Conservation (phyloP, 2,888 invertebrate species). For the Entomobrya proxima region DNA sequence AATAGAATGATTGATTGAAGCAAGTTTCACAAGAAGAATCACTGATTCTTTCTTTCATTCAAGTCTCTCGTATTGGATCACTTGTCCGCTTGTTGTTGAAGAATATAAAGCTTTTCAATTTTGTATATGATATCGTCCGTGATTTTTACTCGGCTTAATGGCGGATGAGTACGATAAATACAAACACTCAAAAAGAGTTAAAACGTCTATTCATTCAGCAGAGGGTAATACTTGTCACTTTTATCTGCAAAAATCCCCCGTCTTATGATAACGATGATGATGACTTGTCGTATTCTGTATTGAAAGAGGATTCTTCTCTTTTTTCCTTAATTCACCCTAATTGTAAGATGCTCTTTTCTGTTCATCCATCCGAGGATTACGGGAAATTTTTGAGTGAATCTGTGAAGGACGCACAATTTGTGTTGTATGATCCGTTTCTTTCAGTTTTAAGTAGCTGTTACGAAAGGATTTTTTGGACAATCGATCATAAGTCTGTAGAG, state of each 20-base stretch:
- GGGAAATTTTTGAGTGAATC: not conserved
- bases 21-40: conserved; percentile 48
- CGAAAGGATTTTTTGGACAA: conserved; percentile 4
- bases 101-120: not conserved
- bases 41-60: conserved; percentile 29
- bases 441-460: not conserved
- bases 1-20: conserved; percentile 63
- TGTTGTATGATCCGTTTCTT: not conserved
- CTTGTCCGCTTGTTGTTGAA: conserved; percentile 7
- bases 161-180: not conserved
- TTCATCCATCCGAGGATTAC: not conserved
- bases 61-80: conserved; percentile 11
- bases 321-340: conserved; percentile 28
- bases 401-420: conserved; percentile 17
- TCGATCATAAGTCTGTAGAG: conserved; percentile 11
- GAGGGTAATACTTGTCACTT: conserved; percentile 2
- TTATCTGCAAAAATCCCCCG: conserved; percentile 25
- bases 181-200: conserved; percentile 29
- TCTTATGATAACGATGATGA: conserved; percentile 31
- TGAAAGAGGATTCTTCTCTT: not conserved
- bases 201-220: conserved; percentile 35
- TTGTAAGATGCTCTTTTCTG: conserved; percentile 18
- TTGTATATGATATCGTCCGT: not conserved
- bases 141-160: conserved; percentile 1
- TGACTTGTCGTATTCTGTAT: conserved; percentile 33